These are phyloP conservation scores for Parthenolecanium corni DNA, from an alignment of 2,888 invertebrate genomes.

Conservation along the genomic window DNA sequence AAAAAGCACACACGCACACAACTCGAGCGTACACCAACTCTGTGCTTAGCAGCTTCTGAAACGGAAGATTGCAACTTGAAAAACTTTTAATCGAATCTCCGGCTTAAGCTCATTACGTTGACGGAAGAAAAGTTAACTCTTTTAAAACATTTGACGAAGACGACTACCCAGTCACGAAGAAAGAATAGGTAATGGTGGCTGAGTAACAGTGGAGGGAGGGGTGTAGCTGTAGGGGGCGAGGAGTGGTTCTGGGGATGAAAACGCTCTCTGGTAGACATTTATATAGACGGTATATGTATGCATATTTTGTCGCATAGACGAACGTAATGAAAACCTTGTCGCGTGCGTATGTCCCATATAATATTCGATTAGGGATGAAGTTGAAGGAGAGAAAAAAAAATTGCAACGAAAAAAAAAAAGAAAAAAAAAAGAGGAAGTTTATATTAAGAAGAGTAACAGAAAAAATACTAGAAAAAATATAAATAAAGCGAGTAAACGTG, in stretches of 20 bases:
- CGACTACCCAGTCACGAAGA: conserved; percentile 4
- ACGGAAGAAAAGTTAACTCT: conserved; percentile 12
- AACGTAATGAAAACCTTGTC: conserved; percentile 3
- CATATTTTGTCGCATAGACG: background rate
- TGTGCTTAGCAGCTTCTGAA: too few relatives aligned
- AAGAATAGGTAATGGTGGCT: conserved; percentile 7
- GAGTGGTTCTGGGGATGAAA: background rate
- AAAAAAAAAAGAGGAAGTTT: too few relatives aligned
- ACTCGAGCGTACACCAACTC: background rate
- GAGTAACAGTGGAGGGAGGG: background rate
- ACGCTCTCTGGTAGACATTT: background rate
- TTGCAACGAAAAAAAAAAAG: too few relatives aligned
- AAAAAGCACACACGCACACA: background rate
- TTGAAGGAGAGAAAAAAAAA: too few relatives aligned
- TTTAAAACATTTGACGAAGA: background rate
- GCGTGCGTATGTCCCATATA: background rate
- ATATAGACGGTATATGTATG: background rate
- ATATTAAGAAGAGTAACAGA: too few relatives aligned
- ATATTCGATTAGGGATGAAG: too few relatives aligned
- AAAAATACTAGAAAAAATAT: too few relatives aligned
- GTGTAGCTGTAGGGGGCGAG: background rate
- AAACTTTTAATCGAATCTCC: conserved; percentile 22
- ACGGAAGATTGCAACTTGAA: conserved; percentile 13
- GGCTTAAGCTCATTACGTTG: conserved; percentile 20
- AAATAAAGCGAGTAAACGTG: too few relatives aligned